A percentile compares a stretch with the other conserved stretches of the same genome.
These are phyloP conservation scores for Chondrilla cf. caribensis DNA, from an alignment of 37 sponge, comb jelly and placozoan genomes.

Conservation along the genomic window DNA sequence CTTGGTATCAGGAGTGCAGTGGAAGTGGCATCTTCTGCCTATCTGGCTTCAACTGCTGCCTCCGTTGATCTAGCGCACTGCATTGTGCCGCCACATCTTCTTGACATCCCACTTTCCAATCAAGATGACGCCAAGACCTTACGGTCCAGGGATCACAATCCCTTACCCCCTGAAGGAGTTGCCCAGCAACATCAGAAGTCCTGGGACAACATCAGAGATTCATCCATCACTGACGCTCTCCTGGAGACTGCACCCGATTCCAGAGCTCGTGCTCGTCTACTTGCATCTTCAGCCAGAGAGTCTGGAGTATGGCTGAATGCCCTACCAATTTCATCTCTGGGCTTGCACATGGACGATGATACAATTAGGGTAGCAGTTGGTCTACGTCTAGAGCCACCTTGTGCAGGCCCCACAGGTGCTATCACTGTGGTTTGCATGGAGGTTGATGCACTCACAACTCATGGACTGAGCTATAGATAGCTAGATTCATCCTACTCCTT, in stretches of 20 bases:
- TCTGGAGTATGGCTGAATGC: background rate
- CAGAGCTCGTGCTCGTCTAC: background rate
- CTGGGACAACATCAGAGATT: no score
- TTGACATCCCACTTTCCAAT: background rate
- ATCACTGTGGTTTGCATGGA: background rate
- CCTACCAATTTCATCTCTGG: background rate
- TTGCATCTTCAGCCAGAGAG: background rate
- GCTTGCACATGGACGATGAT: background rate
- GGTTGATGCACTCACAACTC: background rate
- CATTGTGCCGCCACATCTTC: background rate
- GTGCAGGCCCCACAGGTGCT: background rate
- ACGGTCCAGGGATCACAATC: background rate
- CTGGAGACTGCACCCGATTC: background rate
- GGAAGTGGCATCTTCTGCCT: no score
- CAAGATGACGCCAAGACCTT: background rate
- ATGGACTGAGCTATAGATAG: background rate
- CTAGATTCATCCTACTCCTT: background rate
- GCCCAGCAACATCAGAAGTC: background rate
- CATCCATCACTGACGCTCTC: no score
- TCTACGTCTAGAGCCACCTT: background rate
- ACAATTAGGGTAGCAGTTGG: background rate
- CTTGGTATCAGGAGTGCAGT: no score
- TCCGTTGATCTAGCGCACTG: background rate
- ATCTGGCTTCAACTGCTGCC: background rate
- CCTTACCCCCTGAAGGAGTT: background rate